Base-by-base conservation (phyloP, 2,888 invertebrate genomes). In the Eubasilissa splendida region DNA sequence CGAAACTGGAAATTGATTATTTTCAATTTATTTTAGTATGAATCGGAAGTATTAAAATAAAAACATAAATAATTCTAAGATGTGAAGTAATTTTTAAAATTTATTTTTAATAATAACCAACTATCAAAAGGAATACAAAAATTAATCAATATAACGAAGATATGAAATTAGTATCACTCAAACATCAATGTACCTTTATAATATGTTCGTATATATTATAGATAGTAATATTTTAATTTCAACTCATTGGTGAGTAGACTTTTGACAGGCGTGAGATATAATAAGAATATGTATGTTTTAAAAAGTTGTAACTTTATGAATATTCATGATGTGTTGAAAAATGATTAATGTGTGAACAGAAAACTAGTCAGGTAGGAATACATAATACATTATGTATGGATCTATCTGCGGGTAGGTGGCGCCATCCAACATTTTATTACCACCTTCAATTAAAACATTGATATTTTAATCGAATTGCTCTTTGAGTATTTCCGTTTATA, bases 281-380 rank as follows among this genome's bases (percentile, higher is more conserved):
- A 52, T 66, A 31, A 66, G 52, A 53, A 63, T 66, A 66, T 22
- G 56, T 54, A 65, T 33, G 53, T 76, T 60, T 76, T 33, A 54
- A 76, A 76, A 54, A 66, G 31, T 33, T 76, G 42, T 33, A 14
- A 52, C 63, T 76, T 22, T 76, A 66, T 76, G 76, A 76, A 76
- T 76, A 76, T 76, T 76, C 76, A 76, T 76, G 31, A 65, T n/a
- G 76, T 66, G 76, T 76, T 66, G 53, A 76, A 76, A 66, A 66
- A 76, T 76, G 76, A 76, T 76, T 76, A 66, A 76, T 76, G 76
- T 76, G 76, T 76, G 76, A 76, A 76, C 76, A 22, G 42, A 66
- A 63, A 10, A n/a, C 66, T 42, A 50, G 66, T 9, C 66, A 42
- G 42, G 66, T 42, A 66, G 50, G 66, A 66, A 66, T n/a, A 50